Evolutionary conservation across 2,797 vertebrate species (phyloP).

Genomic region (Bovichtus diacanthus): DNA sequence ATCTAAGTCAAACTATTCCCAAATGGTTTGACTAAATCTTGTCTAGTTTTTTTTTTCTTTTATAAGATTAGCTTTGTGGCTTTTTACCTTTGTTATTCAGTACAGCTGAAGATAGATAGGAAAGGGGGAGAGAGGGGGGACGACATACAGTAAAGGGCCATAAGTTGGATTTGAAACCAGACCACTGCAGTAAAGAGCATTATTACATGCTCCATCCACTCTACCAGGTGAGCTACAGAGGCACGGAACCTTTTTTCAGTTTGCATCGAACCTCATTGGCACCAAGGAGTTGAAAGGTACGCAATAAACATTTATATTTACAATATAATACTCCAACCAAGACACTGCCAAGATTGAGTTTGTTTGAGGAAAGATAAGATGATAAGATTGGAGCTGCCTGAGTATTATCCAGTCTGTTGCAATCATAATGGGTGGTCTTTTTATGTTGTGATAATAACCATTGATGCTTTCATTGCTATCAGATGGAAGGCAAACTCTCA

Average conservation of each 20-base stretch:
- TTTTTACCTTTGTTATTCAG: no score
- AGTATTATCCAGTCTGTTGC: constrained; percentile 34
- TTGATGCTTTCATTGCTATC: constrained; percentile 29
- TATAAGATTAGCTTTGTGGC: no score
- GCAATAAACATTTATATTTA: constrained; percentile 18
- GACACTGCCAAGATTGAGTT: constrained; percentile 13
- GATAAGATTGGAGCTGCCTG: constrained; percentile 32
- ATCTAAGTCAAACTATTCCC: background rate
- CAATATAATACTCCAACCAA: background rate
- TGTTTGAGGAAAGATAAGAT: constrained; percentile 32
- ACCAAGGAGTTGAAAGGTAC: background rate
- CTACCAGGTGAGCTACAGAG: no score
- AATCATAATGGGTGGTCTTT: constrained; percentile 23
- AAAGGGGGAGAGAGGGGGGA: no score
- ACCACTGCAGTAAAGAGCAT: no score
- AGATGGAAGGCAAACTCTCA: constrained; percentile 27
- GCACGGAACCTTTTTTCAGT: no score
- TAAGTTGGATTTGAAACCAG: no score
- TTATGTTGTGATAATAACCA: constrained; percentile 42
- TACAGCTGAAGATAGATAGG: no score
- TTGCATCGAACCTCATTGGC: background rate
- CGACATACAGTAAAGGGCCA: no score
- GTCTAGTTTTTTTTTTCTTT: no score
- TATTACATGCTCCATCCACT: no score
- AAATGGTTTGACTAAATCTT: background rate